Evolutionary conservation across 2,888 invertebrate genomes (phyloP).

Genomic region (Podabrus alpinus): DNA sequence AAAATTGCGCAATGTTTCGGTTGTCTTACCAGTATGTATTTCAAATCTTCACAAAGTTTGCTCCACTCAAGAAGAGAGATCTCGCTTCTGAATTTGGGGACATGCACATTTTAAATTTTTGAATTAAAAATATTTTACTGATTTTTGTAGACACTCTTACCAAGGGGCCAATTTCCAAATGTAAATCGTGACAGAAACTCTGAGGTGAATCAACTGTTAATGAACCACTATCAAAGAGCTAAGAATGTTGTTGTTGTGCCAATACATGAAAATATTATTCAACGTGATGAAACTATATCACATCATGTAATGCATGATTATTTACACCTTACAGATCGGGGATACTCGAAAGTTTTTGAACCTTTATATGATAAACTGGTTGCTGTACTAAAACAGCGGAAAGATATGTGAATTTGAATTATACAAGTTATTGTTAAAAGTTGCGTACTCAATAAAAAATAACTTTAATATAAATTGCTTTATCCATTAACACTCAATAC

Average conservation of each 20-base stretch:
- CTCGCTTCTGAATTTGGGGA: neutral
- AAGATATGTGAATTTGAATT: neutral
- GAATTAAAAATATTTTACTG: neutral
- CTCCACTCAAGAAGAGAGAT: neutral
- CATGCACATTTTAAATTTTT: neutral
- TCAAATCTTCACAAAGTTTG: neutral
- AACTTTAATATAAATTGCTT: neutral
- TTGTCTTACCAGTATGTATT: conserved; percentile 62
- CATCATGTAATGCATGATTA: conserved; percentile 72
- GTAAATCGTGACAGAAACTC: conserved; percentile 63
- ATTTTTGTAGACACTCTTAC: conserved; percentile 63
- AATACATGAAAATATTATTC: conserved; percentile 53
- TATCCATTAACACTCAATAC: no score
- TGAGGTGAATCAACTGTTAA: conserved; percentile 62
- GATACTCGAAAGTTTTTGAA: conserved; percentile 65
- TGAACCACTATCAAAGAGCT: conserved; percentile 50
- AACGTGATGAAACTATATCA: conserved; percentile 62
- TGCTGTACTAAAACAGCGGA: neutral
- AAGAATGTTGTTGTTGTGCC: conserved; percentile 40
- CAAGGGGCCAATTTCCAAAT: conserved; percentile 69
- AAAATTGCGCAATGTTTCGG: conserved; percentile 60
- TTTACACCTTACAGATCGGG: conserved; percentile 66
- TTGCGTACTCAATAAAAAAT: neutral
- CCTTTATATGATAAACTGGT: conserved; percentile 58
- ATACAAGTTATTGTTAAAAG: neutral